Conservation (phyloP, 1,140 invertebrate genomes). For the Drosophila bifasciata region DNA sequence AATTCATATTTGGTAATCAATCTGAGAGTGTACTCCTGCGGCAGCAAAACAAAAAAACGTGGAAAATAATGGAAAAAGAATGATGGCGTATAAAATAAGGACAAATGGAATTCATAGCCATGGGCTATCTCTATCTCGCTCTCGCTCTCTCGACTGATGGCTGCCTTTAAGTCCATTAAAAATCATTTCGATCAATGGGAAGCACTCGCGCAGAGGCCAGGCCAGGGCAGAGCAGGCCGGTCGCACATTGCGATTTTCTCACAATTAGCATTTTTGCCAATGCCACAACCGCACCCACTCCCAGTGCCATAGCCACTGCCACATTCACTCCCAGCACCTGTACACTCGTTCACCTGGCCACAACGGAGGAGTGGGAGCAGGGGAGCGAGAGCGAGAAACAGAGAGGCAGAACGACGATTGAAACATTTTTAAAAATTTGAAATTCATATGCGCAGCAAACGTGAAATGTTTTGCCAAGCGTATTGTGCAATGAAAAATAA, state of each 20-base stretch:
- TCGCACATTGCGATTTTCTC: conserved; percentile 77
- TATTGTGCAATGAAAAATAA: conserved; percentile 81
- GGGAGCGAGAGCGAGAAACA: neutral
- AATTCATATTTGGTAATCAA: conserved; percentile 50
- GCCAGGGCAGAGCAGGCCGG: conserved; percentile 26
- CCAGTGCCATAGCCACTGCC: neutral
- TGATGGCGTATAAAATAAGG: conserved; percentile 4
- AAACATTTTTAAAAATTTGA: conserved; percentile 83
- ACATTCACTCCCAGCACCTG: conserved; percentile 1
- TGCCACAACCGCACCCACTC: neutral
- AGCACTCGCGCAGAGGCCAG: no score
- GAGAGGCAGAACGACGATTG: conserved; percentile 59
- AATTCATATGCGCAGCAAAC: conserved; percentile 82
- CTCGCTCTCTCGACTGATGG: neutral
- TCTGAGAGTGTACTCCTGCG: conserved; percentile 28
- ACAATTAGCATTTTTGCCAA: conserved; percentile 74
- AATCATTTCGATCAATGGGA: conserved; percentile 74
- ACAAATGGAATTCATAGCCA: conserved; percentile 59
- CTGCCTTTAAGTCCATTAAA: conserved; percentile 76
- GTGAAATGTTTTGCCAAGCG: conserved; percentile 80
- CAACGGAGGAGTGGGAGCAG: conserved; percentile 6
- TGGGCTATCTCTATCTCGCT: conserved; percentile 27
- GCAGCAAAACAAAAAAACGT: neutral
- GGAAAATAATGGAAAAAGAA: conserved; percentile 11
- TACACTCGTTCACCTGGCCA: conserved; percentile 18